Evolutionary conservation across 2,888 invertebrate genomes (phyloP).

Genomic region (Anaspis maculata): DNA sequence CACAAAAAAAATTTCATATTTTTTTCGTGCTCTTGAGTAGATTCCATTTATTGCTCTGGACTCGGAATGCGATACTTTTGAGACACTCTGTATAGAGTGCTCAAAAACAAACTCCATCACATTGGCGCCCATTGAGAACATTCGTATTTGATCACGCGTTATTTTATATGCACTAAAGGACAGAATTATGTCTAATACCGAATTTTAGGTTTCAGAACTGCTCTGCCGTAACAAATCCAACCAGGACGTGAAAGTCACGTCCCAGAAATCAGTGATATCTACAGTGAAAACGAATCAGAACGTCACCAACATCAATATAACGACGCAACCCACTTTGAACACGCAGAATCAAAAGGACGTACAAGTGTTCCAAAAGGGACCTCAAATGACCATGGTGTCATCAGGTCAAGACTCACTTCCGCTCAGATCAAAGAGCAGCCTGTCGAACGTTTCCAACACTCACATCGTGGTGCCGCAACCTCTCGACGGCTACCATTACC

Average conservation of each 20-base stretch:
- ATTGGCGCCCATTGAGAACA: too few relatives aligned
- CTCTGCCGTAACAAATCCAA: conserved; percentile 40
- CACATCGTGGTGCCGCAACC: conserved; percentile 39
- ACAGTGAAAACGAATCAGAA: conserved; percentile 55
- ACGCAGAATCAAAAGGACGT: conserved; percentile 38
- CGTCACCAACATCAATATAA: conserved; percentile 64
- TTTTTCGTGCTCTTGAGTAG: too few relatives aligned
- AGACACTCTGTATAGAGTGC: too few relatives aligned
- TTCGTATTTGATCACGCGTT: too few relatives aligned
- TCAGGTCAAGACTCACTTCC: conserved; percentile 48
- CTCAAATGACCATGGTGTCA: conserved; percentile 68
- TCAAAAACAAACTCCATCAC: too few relatives aligned
- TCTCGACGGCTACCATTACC: conserved; percentile 28
- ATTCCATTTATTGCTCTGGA: too few relatives aligned
- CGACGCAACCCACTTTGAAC: conserved; percentile 44
- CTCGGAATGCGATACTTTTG: too few relatives aligned
- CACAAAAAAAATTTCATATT: too few relatives aligned
- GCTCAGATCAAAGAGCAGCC: conserved; percentile 45
- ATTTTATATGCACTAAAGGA: too few relatives aligned
- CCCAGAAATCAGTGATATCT: conserved; percentile 33
- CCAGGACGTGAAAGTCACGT: conserved; percentile 27
- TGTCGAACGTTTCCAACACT: conserved; percentile 50
- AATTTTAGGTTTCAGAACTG: conserved; percentile 40
- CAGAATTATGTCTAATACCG: too few relatives aligned
- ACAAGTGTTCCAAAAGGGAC: conserved; percentile 68